Percentiles rank a stretch among this genome's conserved stretches.
Evolutionary conservation across 2,888 invertebrate species (phyloP).

Genomic region (Drosophila borealis): DNA sequence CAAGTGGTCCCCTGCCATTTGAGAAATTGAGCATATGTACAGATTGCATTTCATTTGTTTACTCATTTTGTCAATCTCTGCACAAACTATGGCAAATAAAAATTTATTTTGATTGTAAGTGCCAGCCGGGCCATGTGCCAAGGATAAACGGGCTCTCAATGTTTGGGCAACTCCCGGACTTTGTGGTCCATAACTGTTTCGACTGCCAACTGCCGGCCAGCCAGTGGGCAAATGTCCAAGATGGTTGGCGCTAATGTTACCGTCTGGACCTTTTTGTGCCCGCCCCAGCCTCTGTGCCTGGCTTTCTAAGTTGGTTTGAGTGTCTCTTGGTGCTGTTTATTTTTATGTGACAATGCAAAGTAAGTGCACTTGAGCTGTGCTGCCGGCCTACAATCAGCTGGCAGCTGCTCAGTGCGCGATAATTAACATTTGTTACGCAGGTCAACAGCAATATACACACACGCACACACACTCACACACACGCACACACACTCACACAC

Average conservation of each 20-base stretch:
- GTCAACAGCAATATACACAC: slow-evolving; percentile 44
- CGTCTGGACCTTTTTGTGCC: slow-evolving; percentile 62
- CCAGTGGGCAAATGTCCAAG: slow-evolving; percentile 68
- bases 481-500: not conserved
- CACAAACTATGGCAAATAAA: slow-evolving; percentile 57
- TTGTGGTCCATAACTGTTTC: slow-evolving; percentile 69
- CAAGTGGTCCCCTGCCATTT: not conserved
- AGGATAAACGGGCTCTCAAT: slow-evolving; percentile 25
- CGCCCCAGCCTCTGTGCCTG: no score
- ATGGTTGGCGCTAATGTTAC: slow-evolving; percentile 57
- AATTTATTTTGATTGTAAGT: slow-evolving; percentile 71
- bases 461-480: not conserved
- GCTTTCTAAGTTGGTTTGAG: slow-evolving; percentile 1
- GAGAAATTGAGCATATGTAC: slow-evolving; percentile 21
- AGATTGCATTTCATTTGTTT: slow-evolving; percentile 41
- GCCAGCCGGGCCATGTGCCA: slow-evolving; percentile 38
- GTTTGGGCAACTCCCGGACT: slow-evolving; percentile 31
- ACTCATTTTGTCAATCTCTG: slow-evolving; percentile 44
- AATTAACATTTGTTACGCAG: slow-evolving; percentile 67
- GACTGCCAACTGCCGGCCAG: slow-evolving; percentile 38
- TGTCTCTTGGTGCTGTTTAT: slow-evolving; percentile 58
- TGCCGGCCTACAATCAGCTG: slow-evolving; percentile 59
- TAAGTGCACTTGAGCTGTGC: slow-evolving; percentile 74
- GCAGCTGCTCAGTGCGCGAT: slow-evolving; percentile 57
- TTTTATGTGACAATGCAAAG: slow-evolving; percentile 76